Evolutionary conservation across 2,888 invertebrate genomes (phyloP), one percentile per base, ranked within the genome.

Genomic region (Stramonita haemastoma): DNA sequence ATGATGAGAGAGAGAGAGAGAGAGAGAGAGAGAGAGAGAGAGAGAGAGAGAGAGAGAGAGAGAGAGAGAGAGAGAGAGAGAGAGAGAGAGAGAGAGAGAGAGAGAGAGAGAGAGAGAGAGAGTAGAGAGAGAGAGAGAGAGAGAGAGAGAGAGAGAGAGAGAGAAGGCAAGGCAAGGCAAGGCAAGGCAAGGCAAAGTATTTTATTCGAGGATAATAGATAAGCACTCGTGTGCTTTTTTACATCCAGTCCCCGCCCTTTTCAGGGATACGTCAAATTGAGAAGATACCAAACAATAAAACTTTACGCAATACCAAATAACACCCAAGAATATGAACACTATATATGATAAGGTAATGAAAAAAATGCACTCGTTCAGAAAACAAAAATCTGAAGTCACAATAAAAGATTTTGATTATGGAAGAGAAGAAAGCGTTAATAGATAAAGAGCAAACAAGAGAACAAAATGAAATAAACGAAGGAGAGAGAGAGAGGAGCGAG

Each of bases 1-100:
- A n/a, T n/a, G n/a, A n/a, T 19, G n/a, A 73, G 73, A 73, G 11
- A n/a, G 73, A 73, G 73, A n/a, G 73, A 73, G 73, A 73, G 73
- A n/a, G n/a, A n/a, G 73, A 73, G 11, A 73, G 15, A 73, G n/a
- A 73, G 73, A 73, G 11, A 73, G 29, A n/a, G n/a, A 73, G 26
- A 73, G 73, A 73, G n/a, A n/a, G 22, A 11, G n/a, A 11, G 73
- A 73, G 22, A n/a, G 73, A n/a, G 22, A n/a, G 73, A 73, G 22
- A 73, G 29, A 73, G n/a, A 73, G 15, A 73, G 73, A 73, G 73
- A 73, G 15, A n/a, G 73, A n/a, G 5, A 19, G n/a, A 73, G 73
- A 73, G n/a, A 73, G 22, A n/a, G 73, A n/a, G n/a, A n/a, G n/a
- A 73, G n/a, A 19, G 73, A n/a, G 73, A 73, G 73, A 73, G 6